phyloP scores from a whole-genome alignment of 2,113 vertebrate genomes.

The Pluvialis apricaria region DNA sequence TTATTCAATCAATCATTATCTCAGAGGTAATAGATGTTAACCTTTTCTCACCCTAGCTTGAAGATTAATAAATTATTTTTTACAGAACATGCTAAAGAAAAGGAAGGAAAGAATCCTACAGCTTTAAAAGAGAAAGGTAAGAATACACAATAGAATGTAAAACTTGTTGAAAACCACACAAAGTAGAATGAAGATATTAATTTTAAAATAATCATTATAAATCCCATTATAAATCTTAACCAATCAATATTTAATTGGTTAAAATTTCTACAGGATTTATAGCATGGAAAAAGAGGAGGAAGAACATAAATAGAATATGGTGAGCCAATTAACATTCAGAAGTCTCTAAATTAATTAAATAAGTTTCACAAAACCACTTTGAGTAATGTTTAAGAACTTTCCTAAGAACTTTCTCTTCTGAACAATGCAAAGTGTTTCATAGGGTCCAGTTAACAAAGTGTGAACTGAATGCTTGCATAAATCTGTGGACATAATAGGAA shows the following conservation, averaged over 20 bases:
- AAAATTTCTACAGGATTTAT: not conserved
- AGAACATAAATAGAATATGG: not conserved
- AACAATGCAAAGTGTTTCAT: not conserved
- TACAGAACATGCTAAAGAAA: constrained; percentile 24
- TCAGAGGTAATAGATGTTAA: not conserved
- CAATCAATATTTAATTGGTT: not conserved
- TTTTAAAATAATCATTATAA: not conserved
- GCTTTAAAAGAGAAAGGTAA: constrained; percentile 50
- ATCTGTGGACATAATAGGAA: not conserved
- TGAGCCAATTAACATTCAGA: not conserved
- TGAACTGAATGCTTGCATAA: not conserved
- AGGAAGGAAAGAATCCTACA: constrained; percentile 34
- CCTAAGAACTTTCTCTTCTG: not conserved
- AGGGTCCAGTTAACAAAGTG: not conserved
- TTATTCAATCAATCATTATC: not conserved
- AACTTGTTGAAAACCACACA: not conserved
- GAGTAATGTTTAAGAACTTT: not conserved
- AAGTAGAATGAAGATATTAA: not conserved
- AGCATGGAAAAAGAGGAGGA: fast-evolving
- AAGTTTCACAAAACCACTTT: not conserved
- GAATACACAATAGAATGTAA: not conserved
- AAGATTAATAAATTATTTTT: not conserved
- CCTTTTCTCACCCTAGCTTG: not conserved
- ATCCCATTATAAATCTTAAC: not conserved
- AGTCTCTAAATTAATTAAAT: not conserved